Conservation (phyloP, 2,113 vertebrate species). For the Merops nubicus region DNA sequence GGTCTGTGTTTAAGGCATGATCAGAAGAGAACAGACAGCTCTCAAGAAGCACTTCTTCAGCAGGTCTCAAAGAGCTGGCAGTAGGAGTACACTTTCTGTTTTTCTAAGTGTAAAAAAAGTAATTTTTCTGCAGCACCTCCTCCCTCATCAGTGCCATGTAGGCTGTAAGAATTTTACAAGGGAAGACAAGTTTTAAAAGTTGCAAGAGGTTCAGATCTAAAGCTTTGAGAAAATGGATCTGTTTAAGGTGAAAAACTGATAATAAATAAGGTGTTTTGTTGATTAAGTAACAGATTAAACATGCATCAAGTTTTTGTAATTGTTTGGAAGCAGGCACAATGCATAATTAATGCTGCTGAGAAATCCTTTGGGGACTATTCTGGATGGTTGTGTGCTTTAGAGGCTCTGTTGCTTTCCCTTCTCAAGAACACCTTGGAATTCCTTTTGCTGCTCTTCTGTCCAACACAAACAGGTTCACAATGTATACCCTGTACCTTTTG, state of each 20-base stretch:
- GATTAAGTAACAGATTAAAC: background rate
- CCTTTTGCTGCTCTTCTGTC: background rate
- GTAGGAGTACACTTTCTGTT: background rate
- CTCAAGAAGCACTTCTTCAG: background rate
- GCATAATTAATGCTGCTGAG: background rate
- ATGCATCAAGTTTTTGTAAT: background rate
- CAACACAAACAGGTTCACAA: background rate
- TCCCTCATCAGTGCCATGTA: background rate
- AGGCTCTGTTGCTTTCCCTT: background rate
- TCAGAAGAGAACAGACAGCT: background rate
- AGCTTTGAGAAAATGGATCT: background rate
- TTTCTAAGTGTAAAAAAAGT: background rate
- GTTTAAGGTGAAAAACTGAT: background rate
- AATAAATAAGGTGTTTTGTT: background rate
- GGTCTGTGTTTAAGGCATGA: background rate
- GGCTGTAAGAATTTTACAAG: background rate
- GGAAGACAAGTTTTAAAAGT: background rate
- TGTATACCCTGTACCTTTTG: rapidly evolving
- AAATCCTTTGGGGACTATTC: background rate
- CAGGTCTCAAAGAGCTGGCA: background rate
- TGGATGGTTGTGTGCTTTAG: background rate
- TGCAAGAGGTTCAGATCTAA: background rate
- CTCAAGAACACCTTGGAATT: background rate
- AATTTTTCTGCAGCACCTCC: background rate
- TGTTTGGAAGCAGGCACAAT: background rate